phyloP scores from a whole-genome alignment of 2,113 vertebrate species.

The Oncorhynchus gorbuscha region DNA sequence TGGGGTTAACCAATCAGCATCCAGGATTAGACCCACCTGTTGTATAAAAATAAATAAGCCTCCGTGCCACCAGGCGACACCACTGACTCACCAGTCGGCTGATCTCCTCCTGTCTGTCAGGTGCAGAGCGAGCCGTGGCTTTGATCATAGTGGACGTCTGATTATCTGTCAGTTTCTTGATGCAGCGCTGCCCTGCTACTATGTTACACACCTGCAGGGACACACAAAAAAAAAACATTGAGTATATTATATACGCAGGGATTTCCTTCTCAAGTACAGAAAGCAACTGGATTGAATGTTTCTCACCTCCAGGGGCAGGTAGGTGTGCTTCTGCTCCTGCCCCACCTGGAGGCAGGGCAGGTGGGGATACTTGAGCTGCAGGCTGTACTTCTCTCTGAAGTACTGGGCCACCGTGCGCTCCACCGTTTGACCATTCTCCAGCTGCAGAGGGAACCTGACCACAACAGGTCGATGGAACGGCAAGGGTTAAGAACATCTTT shows the following conservation, averaged over 20 bases:
- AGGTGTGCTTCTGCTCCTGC: constrained; percentile 99
- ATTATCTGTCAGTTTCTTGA: constrained; percentile 99
- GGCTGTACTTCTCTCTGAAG: constrained; percentile 97
- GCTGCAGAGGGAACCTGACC: constrained; percentile 93
- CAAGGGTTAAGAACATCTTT: no score
- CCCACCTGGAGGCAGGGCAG: constrained; percentile 98
- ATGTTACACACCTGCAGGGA: constrained; percentile 92
- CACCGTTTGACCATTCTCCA: constrained; percentile 98
- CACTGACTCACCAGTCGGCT: constrained; percentile 94
- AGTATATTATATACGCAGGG: not conserved
- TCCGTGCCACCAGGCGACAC: constrained; percentile 17
- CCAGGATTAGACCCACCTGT: no score
- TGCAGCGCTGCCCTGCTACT: constrained; percentile 95
- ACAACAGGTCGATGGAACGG: not conserved
- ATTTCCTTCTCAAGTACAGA: no score
- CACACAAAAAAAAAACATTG: not conserved
- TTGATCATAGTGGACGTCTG: constrained; percentile 99
- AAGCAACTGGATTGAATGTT: no score
- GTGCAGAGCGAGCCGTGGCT: constrained; percentile 96
- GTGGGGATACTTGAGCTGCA: constrained; percentile 98
- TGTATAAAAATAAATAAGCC: not conserved
- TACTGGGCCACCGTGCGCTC: constrained; percentile 99
- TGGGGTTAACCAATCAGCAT: no score
- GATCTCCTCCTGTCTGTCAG: constrained; percentile 96
- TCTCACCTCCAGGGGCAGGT: constrained; percentile 97